A percentile compares a stretch with the other conserved stretches of the same genome.
phyloP scores from a whole-genome alignment of 2,888 invertebrate genomes.

The Synanthedon vespiformis region DNA sequence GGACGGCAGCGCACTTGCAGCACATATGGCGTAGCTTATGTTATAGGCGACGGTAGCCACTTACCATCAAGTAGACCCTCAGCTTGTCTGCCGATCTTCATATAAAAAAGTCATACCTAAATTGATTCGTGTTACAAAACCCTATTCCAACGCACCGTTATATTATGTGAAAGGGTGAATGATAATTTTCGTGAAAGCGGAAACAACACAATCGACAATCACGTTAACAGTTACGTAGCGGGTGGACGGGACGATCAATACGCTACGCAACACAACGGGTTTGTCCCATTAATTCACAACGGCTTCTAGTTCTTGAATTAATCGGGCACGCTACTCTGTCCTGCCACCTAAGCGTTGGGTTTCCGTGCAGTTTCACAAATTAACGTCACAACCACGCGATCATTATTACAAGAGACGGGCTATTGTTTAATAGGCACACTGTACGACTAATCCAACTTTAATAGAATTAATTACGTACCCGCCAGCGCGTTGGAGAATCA shows the following conservation, averaged over 20 bases:
- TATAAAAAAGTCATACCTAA: too few species aligned
- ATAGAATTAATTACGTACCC: too few species aligned
- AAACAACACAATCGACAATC: not conserved
- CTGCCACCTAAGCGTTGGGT: constrained; percentile 38
- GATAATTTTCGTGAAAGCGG: not conserved
- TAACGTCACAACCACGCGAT: constrained; percentile 43
- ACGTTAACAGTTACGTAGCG: not conserved
- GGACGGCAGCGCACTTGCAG: too few species aligned
- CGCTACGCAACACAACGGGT: constrained; percentile 27
- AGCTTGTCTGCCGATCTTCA: too few species aligned
- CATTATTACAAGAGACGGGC: constrained; percentile 30
- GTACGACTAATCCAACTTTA: too few species aligned
- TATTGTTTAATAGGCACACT: not conserved
- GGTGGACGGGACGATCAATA: constrained; percentile 26
- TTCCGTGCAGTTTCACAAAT: constrained; percentile 59
- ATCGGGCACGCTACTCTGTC: constrained; percentile 37
- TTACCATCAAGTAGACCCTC: too few species aligned
- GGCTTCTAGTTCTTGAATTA: constrained; percentile 57
- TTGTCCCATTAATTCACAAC: constrained; percentile 44
- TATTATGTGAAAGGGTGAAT: too few species aligned
- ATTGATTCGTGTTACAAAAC: too few species aligned
- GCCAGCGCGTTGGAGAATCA: too few species aligned
- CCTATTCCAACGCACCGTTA: too few species aligned
- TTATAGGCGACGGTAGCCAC: too few species aligned
- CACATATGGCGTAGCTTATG: too few species aligned